Conservation (phyloP, 23 tunicate genomes). For the Corella eumyota region DNA sequence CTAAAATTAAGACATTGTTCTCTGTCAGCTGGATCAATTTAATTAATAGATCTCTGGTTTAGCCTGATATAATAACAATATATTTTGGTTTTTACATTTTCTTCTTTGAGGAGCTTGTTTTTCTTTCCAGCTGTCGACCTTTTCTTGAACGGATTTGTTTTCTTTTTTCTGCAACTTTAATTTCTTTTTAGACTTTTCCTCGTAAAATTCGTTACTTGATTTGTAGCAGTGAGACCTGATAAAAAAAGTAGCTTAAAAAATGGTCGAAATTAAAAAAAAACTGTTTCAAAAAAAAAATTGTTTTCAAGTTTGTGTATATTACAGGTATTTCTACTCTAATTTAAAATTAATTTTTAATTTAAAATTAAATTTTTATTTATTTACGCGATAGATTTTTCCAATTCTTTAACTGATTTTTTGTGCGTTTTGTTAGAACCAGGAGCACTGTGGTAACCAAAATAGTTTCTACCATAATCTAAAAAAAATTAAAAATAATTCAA, state of each 20-base stretch:
- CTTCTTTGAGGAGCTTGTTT: background rate
- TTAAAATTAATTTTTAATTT: too few species aligned
- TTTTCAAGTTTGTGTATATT: too few species aligned
- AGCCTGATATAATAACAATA: too few species aligned
- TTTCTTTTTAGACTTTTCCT: slow-evolving; percentile 14
- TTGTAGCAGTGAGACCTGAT: slow-evolving; percentile 4
- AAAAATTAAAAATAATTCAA: too few species aligned
- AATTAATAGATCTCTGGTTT: too few species aligned
- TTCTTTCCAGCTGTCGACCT: slow-evolving; percentile 19
- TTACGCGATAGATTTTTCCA: slow-evolving; percentile 47
- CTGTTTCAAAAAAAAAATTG: too few species aligned
- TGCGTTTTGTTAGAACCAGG: slow-evolving; percentile 64
- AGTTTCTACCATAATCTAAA: slow-evolving; percentile 73
- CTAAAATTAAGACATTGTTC: too few species aligned
- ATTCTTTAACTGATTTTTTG: slow-evolving; percentile 19
- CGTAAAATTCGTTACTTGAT: slow-evolving; percentile 17
- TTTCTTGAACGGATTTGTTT: slow-evolving; percentile 27
- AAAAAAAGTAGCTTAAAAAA: too few species aligned
- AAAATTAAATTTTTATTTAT: slow-evolving; percentile 1
- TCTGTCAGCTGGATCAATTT: too few species aligned
- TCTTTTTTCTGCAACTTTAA: slow-evolving; percentile 29
- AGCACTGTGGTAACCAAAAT: slow-evolving; percentile 57
- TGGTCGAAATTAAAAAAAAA: too few species aligned
- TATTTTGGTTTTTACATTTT: too few species aligned
- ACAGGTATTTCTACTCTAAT: too few species aligned